A percentile compares a stretch with the other conserved stretches of the same genome.
These are phyloP conservation scores for Istiophorus platypterus DNA, from an alignment of 2,113 vertebrate species.

Conservation along the genomic window DNA sequence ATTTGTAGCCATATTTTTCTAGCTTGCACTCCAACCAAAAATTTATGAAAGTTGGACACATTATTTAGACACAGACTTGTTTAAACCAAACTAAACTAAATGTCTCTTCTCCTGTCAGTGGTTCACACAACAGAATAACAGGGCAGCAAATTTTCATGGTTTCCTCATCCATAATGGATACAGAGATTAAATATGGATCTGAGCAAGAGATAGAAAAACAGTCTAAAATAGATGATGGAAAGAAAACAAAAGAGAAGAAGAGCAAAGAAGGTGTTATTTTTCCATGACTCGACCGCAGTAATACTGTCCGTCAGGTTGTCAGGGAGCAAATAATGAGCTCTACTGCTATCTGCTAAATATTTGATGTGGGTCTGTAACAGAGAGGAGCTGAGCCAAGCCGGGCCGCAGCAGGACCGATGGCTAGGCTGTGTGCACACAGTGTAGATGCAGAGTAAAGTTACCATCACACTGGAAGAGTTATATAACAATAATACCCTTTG, in stretches of 20 bases:
- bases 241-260: constrained; percentile 19
- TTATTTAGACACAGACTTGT: neutral
- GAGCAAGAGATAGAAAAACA: constrained; percentile 20
- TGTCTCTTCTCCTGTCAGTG: neutral
- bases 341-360: constrained; percentile 72
- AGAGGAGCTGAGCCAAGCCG: constrained; percentile 42
- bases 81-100: neutral
- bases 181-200: constrained; percentile 51
- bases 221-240: neutral
- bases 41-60: neutral
- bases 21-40: neutral
- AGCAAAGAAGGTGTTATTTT: constrained; percentile 55
- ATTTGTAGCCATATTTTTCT: neutral
- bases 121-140: constrained; percentile 17
- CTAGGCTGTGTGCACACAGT: constrained; percentile 7
- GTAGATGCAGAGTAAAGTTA: constrained; percentile 57
- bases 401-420: constrained; percentile 12
- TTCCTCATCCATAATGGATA: constrained; percentile 44
- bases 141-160: constrained; percentile 1
- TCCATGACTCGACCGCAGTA: constrained; percentile 47
- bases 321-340: constrained; percentile 64
- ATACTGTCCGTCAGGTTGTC: constrained; percentile 46
- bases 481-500: constrained; percentile 24
- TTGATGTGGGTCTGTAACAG: constrained; percentile 73
- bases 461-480: constrained; percentile 52